phyloP scores from a whole-genome alignment of 1,140 invertebrate species.

The Campoletis sonorensis region DNA sequence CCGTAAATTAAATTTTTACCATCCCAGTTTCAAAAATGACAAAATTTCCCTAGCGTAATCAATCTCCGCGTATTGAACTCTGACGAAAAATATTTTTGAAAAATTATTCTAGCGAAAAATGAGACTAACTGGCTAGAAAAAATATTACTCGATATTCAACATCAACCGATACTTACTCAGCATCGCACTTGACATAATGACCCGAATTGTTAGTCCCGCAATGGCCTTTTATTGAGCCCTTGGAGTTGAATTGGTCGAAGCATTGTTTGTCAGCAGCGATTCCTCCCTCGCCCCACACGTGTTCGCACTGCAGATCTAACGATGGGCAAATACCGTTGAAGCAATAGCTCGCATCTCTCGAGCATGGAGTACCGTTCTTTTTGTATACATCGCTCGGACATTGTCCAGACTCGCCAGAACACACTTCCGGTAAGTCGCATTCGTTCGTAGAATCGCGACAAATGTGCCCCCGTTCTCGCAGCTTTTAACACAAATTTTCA shows the following conservation, averaged over 20 bases:
- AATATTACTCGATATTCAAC: too few species aligned
- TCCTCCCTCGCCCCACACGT: conserved; percentile 93
- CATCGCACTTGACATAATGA: conserved; percentile 90
- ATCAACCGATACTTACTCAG: conserved; percentile 82
- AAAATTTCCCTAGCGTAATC: too few species aligned
- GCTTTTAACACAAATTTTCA: conserved; percentile 74
- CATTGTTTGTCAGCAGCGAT: conserved; percentile 88
- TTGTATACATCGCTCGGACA: conserved; percentile 93
- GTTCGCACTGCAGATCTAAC: conserved; percentile 89
- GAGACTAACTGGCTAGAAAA: too few species aligned
- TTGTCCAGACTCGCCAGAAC: conserved; percentile 89
- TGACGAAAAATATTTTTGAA: too few species aligned
- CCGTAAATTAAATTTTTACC: too few species aligned
- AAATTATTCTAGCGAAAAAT: too few species aligned
- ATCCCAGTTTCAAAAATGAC: too few species aligned
- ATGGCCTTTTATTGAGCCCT: conserved; percentile 94
- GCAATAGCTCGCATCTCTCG: conserved; percentile 85
- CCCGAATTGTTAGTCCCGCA: conserved; percentile 90
- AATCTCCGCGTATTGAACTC: too few species aligned
- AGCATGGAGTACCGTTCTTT: conserved; percentile 93
- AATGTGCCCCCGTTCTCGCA: conserved; percentile 84
- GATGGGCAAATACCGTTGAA: conserved; percentile 95
- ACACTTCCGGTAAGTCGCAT: conserved; percentile 96
- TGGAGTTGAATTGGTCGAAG: conserved; percentile 95
- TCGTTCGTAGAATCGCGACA: conserved; percentile 92